Conservation (phyloP, 2,888 invertebrate genomes). For the Cryptocephalus primarius region DNA sequence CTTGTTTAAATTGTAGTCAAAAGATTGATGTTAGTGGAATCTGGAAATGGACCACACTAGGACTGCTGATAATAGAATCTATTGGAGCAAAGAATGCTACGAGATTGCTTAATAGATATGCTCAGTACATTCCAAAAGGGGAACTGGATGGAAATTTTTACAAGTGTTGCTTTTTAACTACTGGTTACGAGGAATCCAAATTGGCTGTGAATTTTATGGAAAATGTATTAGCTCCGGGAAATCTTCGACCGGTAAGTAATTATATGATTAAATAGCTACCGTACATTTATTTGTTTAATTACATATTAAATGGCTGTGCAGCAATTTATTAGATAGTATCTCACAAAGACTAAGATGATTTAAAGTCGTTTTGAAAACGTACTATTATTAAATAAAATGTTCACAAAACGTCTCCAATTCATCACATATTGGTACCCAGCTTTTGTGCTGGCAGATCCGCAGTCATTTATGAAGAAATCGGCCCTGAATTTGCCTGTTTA, state of each 20-base stretch:
- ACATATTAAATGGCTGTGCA: too few species aligned
- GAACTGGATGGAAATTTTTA: conserved; percentile 52
- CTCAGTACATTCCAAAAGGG: conserved; percentile 43
- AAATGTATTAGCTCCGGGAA: conserved; percentile 4
- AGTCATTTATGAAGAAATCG: too few species aligned
- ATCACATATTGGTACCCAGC: too few species aligned
- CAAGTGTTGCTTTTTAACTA: conserved; percentile 42
- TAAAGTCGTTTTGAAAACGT: too few species aligned
- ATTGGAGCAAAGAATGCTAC: conserved; percentile 48
- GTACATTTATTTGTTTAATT: too few species aligned
- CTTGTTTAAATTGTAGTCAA: conserved; percentile 52
- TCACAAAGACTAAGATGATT: too few species aligned
- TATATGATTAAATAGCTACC: background rate
- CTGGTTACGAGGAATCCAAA: conserved; percentile 5
- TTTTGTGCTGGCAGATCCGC: too few species aligned
- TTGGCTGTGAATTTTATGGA: conserved; percentile 10
- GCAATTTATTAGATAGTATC: too few species aligned
- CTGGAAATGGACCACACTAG: conserved; percentile 51
- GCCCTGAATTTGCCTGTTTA: too few species aligned
- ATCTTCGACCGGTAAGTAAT: conserved; percentile 7
- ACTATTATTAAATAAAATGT: too few species aligned
- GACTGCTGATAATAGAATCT: conserved; percentile 47
- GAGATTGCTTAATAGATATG: conserved; percentile 45
- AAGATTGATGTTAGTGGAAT: conserved; percentile 38
- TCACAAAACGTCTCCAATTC: too few species aligned